Percentiles rank a stretch among this genome's conserved stretches.
Evolutionary conservation across 2,113 vertebrate species (phyloP).

Genomic region (Corapipo altera): DNA sequence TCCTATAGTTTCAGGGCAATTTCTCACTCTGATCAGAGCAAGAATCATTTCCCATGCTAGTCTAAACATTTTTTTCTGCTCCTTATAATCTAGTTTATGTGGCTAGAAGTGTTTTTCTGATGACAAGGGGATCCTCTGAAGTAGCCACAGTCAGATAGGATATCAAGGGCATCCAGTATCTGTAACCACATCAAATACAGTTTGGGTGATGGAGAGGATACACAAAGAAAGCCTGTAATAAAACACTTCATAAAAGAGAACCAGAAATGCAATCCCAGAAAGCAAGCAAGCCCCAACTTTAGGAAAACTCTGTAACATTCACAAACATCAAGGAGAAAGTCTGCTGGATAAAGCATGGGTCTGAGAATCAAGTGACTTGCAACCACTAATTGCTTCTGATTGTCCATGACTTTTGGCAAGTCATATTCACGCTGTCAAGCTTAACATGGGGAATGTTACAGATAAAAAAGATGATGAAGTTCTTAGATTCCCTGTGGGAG

Average conservation of each 20-base stretch:
- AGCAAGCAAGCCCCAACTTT: not conserved
- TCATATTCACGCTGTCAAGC: not conserved
- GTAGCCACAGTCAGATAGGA: not conserved
- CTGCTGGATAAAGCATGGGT: not conserved
- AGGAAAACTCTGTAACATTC: not conserved
- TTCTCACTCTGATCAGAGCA: not conserved
- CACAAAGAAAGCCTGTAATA: slow-evolving; percentile 6
- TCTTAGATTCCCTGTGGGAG: not conserved
- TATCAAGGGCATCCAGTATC: slow-evolving; percentile 20
- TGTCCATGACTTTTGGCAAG: not conserved
- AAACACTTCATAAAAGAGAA: slow-evolving; percentile 44
- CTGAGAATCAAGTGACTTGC: not conserved
- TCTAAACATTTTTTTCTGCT: slow-evolving; percentile 20
- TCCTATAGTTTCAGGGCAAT: slow-evolving; percentile 11
- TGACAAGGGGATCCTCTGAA: slow-evolving; percentile 27
- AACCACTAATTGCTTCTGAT: not conserved
- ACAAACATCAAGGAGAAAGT: not conserved
- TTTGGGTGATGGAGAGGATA: not conserved
- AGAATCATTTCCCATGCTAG: not conserved
- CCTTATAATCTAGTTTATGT: not conserved
- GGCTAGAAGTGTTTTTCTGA: not conserved
- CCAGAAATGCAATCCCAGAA: not conserved
- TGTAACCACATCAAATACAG: not conserved
- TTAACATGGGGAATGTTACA: not conserved
- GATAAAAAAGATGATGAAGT: not conserved